Percentiles rank a stretch among this genome's conserved stretches.
These are phyloP conservation scores for Rhagonycha lutea DNA, from an alignment of 2,888 invertebrate species.

Conservation along the genomic window DNA sequence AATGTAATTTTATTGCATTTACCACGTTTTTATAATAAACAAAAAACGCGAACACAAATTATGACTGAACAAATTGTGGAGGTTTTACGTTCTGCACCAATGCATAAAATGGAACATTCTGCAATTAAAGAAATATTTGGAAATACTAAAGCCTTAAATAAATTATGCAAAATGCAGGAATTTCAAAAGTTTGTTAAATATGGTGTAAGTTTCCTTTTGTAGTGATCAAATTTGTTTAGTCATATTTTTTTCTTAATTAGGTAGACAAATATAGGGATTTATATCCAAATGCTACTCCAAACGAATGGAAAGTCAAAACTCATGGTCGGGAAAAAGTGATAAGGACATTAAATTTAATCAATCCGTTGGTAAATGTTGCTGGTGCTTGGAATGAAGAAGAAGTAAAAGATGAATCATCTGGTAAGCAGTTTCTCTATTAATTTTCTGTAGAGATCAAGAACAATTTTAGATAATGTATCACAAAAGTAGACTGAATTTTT, in stretches of 20 bases:
- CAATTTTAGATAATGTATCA: too few species aligned
- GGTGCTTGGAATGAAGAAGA: constrained; percentile 55
- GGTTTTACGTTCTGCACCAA: constrained; percentile 59
- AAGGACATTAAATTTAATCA: constrained; percentile 60
- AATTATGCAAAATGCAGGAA: constrained; percentile 59
- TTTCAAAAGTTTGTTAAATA: constrained; percentile 60
- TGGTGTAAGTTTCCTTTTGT: constrained; percentile 51
- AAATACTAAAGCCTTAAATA: constrained; percentile 53
- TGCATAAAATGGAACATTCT: constrained; percentile 58
- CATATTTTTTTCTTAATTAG: constrained; percentile 39
- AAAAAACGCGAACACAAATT: constrained; percentile 59
- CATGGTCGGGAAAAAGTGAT: constrained; percentile 57
- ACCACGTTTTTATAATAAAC: constrained; percentile 64
- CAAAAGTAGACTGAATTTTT: too few species aligned
- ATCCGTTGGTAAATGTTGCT: constrained; percentile 59
- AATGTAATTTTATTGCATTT: constrained; percentile 63
- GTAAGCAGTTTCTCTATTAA: constrained; percentile 16
- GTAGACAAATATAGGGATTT: constrained; percentile 59
- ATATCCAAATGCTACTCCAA: constrained; percentile 60
- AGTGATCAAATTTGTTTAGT: neutral
- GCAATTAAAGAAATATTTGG: constrained; percentile 58
- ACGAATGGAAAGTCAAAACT: constrained; percentile 60
- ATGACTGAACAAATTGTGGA: constrained; percentile 61
- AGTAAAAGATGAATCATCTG: constrained; percentile 35
- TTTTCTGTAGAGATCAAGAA: neutral